Conservation (phyloP, 1,140 invertebrate genomes). For the Pseudomyrmex flavicornis region DNA sequence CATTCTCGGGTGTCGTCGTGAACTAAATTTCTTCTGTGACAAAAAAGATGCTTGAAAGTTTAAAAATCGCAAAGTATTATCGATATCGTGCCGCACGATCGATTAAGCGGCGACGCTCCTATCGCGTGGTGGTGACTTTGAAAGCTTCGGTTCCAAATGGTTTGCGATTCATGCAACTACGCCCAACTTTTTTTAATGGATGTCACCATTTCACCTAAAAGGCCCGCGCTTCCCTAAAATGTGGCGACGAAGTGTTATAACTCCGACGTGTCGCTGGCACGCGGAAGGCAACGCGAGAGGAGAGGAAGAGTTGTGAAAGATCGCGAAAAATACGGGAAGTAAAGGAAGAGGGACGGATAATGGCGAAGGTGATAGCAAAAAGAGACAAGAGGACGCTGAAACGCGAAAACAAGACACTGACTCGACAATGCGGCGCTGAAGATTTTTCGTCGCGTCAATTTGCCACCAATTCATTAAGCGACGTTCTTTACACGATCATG, state of each 20-base stretch:
- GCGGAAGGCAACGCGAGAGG: slow-evolving; percentile 20
- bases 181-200: slow-evolving; percentile 65
- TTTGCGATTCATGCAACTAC: slow-evolving; percentile 44
- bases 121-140: slow-evolving; percentile 3
- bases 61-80: slow-evolving; percentile 23
- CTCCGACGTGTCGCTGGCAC: slow-evolving; percentile 45
- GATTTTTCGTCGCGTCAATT: slow-evolving; percentile 22
- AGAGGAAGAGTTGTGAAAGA: slow-evolving; percentile 32
- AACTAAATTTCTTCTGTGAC: slow-evolving; percentile 34
- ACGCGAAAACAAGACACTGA: slow-evolving; percentile 58
- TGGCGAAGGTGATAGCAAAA: slow-evolving; percentile 60
- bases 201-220: slow-evolving; percentile 58
- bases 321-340: slow-evolving; percentile 60
- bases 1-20: slow-evolving; percentile 14
- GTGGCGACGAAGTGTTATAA: slow-evolving; percentile 54
- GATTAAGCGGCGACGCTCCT: slow-evolving; percentile 9
- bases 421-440: slow-evolving; percentile 32
- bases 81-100: slow-evolving; percentile 17
- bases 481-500: neutral
- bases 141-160: slow-evolving; percentile 59
- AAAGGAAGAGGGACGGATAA: slow-evolving; percentile 41
- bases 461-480: slow-evolving; percentile 16
- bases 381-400: slow-evolving; percentile 42
- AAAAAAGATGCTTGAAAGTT: slow-evolving; percentile 3
- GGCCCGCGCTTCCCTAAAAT: slow-evolving; percentile 65